Conservation (phyloP, 2,797 vertebrate species). For the Chromis chromis region DNA sequence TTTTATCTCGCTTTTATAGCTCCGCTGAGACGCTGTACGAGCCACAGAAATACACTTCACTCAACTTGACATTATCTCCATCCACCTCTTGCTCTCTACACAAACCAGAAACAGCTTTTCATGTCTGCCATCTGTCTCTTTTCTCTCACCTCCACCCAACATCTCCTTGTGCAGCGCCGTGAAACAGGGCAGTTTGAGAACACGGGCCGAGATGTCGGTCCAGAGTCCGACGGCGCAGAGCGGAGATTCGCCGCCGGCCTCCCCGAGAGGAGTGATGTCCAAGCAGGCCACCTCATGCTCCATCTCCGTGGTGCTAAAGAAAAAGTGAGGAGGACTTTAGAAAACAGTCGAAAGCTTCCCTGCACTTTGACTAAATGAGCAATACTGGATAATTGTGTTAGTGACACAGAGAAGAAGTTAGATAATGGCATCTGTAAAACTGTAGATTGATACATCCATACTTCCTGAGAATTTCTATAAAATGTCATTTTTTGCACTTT, state of each 20-base stretch:
- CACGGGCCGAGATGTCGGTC: slow-evolving; percentile 98
- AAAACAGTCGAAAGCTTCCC: background rate
- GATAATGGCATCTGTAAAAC: too few species aligned
- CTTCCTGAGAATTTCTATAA: too few species aligned
- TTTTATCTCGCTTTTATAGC: slow-evolving; percentile 1
- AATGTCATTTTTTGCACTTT: too few species aligned
- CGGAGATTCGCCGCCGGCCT: slow-evolving; percentile 89
- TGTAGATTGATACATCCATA: too few species aligned
- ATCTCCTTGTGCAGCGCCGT: slow-evolving; percentile 97
- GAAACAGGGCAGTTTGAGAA: slow-evolving; percentile 95
- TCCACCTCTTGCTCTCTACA: slow-evolving; percentile 6
- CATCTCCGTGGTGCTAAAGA: slow-evolving; percentile 93
- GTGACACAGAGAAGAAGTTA: too few species aligned
- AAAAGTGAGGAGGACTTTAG: slow-evolving; percentile 18
- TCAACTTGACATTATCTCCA: slow-evolving; percentile 9
- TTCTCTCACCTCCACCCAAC: slow-evolving; percentile 94
- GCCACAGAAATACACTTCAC: slow-evolving; percentile 10
- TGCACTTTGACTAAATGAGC: too few species aligned
- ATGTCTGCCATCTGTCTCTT: background rate
- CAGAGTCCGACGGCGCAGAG: slow-evolving; percentile 97
- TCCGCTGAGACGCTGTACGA: slow-evolving; percentile 5
- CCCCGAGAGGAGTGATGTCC: slow-evolving; percentile 96
- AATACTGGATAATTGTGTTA: background rate
- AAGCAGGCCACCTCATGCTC: slow-evolving; percentile 98
- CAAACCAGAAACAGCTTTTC: slow-evolving; percentile 11